These are phyloP conservation scores for Potamarius usumacintae DNA, from an alignment of 2,113 vertebrate species.

Conservation along the genomic window DNA sequence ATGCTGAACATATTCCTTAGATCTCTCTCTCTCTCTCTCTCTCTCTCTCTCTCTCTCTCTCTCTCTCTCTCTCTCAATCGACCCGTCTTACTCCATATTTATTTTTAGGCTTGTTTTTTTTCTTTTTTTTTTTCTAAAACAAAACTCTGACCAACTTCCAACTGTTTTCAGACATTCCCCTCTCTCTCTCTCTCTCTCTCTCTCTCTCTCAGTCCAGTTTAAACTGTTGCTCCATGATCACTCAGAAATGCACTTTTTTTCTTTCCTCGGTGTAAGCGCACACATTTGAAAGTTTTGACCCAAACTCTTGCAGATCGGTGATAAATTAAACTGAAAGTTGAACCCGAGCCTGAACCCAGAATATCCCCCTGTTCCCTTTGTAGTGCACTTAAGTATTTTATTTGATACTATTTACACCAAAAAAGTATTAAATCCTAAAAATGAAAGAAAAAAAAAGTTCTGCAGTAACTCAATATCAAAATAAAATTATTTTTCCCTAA, in stretches of 20 bases:
- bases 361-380: not conserved
- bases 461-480: not conserved
- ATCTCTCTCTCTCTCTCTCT: not conserved
- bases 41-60: slow-evolving; percentile 2
- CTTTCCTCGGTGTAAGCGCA: too few species aligned
- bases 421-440: not conserved
- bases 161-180: too few species aligned
- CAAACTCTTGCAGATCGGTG: too few species aligned
- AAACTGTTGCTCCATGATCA: not conserved
- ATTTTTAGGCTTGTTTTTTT: too few species aligned
- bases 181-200: not conserved
- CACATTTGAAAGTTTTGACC: not conserved
- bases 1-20: slow-evolving; percentile 30
- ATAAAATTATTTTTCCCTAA: too few species aligned
- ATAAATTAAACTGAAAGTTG: not conserved
- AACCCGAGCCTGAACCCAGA: not conserved
- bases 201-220: not conserved
- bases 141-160: too few species aligned
- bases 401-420: not conserved
- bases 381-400: not conserved
- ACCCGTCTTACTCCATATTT: not conserved
- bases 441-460: not conserved
- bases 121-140: too few species aligned
- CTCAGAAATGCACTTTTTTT: not conserved
- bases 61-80: not conserved